Evolutionary conservation across 2,888 invertebrate species (phyloP).

Genomic region (Apotomis turbidana): DNA sequence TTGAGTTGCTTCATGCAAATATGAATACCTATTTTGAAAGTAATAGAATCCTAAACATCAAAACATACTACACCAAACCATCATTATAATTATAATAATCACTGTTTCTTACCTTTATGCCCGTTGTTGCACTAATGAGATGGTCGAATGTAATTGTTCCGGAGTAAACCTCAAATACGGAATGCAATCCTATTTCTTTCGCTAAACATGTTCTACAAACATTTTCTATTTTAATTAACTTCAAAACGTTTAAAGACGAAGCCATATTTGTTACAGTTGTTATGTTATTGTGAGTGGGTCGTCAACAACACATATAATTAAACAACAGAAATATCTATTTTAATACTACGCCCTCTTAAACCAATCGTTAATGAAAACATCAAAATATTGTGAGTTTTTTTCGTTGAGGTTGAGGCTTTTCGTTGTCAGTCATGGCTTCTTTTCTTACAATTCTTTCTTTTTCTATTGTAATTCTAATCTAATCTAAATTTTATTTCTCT

Average conservation of each 20-base stretch:
- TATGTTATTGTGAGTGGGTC: too few relatives aligned
- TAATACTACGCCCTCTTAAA: too few relatives aligned
- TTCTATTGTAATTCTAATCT: too few relatives aligned
- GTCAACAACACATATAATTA: too few relatives aligned
- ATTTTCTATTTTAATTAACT: constrained; percentile 64
- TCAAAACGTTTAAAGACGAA: constrained; percentile 45
- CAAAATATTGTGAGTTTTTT: too few relatives aligned
- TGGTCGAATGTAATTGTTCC: constrained; percentile 58
- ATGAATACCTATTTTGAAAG: neutral
- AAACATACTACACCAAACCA: neutral
- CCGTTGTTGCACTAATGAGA: constrained; percentile 64
- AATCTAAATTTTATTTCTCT: too few relatives aligned
- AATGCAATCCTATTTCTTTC: constrained; percentile 65
- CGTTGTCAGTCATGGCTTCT: too few relatives aligned
- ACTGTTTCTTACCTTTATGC: constrained; percentile 61
- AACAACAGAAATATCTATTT: too few relatives aligned
- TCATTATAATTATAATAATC: neutral
- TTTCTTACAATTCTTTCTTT: too few relatives aligned
- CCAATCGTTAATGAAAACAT: too few relatives aligned
- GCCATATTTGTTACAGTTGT: constrained; percentile 42
- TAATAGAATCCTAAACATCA: neutral
- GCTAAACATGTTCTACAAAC: constrained; percentile 75
- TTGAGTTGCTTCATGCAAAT: too few relatives aligned
- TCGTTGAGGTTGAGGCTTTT: too few relatives aligned
- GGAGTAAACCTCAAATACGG: constrained; percentile 62